A percentile compares a stretch with the other conserved stretches of the same genome.
phyloP scores from a whole-genome alignment of 2,797 vertebrate species.

The Capromys pilorides region DNA sequence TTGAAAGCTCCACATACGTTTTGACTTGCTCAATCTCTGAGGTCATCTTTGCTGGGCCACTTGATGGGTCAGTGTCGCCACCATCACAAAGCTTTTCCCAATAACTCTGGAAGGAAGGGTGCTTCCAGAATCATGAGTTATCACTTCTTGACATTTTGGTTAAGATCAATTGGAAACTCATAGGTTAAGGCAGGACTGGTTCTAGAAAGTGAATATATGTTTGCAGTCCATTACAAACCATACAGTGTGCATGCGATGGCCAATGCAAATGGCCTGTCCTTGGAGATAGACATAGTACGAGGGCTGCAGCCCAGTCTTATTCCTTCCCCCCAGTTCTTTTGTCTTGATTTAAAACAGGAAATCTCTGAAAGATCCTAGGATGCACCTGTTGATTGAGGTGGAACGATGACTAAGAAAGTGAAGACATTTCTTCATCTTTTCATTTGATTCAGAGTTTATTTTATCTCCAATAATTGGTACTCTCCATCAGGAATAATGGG shows the following conservation, averaged over 20 bases:
- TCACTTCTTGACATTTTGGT: too few relatives aligned
- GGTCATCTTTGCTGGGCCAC: neutral
- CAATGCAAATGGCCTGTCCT: neutral
- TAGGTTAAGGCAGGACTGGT: neutral
- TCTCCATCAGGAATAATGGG: neutral
- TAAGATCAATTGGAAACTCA: neutral
- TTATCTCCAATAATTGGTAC: neutral
- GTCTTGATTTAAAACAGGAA: neutral
- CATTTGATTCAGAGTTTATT: neutral
- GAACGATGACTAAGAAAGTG: neutral
- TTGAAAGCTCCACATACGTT: neutral
- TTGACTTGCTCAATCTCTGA: neutral
- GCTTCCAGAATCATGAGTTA: slow-evolving; percentile 15
- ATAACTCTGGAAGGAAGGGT: neutral
- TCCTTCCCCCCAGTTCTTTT: neutral
- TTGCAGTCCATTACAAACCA: slow-evolving; percentile 9
- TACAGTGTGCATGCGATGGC: slow-evolving; percentile 7
- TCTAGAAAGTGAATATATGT: neutral
- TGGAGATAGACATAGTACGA: neutral
- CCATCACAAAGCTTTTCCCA: neutral
- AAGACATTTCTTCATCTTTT: neutral
- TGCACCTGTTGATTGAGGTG: neutral
- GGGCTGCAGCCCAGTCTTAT: neutral
- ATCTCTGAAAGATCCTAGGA: neutral
- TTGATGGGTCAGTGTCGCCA: neutral